A percentile compares a stretch with the other conserved stretches of the same genome.
These are phyloP conservation scores for Entelurus aequoreus DNA, from an alignment of 2,113 vertebrate genomes.

Conservation along the genomic window DNA sequence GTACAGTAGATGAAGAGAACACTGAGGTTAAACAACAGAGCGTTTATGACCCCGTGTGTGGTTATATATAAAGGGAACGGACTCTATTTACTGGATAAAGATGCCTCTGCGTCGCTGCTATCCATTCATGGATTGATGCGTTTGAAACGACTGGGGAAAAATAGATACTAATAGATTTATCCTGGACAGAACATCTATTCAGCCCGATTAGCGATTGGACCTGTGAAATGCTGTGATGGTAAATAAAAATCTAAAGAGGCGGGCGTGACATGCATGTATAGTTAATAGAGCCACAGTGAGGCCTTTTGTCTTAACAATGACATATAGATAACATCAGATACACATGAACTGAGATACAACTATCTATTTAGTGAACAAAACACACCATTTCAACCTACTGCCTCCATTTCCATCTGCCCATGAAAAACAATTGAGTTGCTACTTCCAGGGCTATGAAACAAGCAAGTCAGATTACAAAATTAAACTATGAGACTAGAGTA, in stretches of 20 bases:
- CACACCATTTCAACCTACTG: neutral
- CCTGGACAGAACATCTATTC: conserved; percentile 30
- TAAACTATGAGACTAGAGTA: too few species aligned
- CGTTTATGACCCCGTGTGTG: conserved; percentile 15
- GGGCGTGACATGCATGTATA: conserved; percentile 45
- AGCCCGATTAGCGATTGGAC: conserved; percentile 36
- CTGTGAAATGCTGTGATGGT: conserved; percentile 19
- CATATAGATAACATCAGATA: conserved; percentile 3
- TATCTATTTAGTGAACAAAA: neutral
- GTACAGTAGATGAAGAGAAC: conserved; percentile 16
- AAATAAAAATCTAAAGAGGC: conserved; percentile 32
- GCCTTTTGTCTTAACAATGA: neutral
- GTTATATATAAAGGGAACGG: conserved; percentile 20
- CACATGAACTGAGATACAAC: neutral
- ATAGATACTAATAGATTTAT: conserved; percentile 20
- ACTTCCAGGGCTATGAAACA: too few species aligned
- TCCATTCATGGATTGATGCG: neutral
- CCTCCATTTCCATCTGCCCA: neutral
- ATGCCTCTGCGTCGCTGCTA: conserved; percentile 23
- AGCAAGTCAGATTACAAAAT: too few species aligned
- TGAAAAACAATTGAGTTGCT: too few species aligned
- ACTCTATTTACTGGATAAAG: conserved; percentile 30
- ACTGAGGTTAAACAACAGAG: conserved; percentile 38
- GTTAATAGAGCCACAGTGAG: conserved; percentile 32
- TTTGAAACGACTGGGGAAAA: conserved; percentile 21